These are phyloP conservation scores for Palythoa heliodiscus DNA, from an alignment of 92 coral and sea anemone genomes.

Conservation along the genomic window DNA sequence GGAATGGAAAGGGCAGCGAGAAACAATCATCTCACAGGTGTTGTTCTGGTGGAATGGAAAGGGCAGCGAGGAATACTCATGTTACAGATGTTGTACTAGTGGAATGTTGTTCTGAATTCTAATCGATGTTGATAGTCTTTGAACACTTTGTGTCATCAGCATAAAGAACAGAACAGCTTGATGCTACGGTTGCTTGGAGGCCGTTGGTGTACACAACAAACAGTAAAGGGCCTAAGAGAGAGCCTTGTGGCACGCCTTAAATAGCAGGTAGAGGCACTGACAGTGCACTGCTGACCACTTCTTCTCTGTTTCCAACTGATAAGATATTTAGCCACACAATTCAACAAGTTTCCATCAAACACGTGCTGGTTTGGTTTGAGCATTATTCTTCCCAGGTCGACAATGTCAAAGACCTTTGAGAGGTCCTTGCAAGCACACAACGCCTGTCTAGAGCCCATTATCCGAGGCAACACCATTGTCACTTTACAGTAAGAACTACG, in stretches of 20 bases:
- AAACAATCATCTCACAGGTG: no score
- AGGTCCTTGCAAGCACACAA: no score
- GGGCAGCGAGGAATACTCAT: no score
- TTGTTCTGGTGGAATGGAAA: no score
- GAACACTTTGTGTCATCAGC: neutral
- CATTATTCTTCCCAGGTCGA: no score
- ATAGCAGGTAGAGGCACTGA: neutral
- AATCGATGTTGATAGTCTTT: neutral
- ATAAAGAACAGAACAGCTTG: neutral
- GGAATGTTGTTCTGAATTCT: neutral
- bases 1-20: no score
- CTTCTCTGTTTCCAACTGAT: neutral
- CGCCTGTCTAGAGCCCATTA: no score
- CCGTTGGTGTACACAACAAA: conserved; percentile 12
- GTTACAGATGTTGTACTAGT: no score
- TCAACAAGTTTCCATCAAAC: neutral
- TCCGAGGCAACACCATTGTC: no score
- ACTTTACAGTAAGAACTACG: no score
- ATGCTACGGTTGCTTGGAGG: neutral
- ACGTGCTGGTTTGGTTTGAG: no score
- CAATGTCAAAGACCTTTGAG: no score
- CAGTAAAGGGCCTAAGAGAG: neutral
- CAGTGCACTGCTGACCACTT: neutral
- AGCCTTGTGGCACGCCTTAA: conserved; percentile 11
- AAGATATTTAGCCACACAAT: conserved; percentile 9